Percentiles rank a stretch among this genome's conserved stretches.
Evolutionary conservation across 2,888 invertebrate genomes (phyloP).

Genomic region (Drosophila multiciliata): DNA sequence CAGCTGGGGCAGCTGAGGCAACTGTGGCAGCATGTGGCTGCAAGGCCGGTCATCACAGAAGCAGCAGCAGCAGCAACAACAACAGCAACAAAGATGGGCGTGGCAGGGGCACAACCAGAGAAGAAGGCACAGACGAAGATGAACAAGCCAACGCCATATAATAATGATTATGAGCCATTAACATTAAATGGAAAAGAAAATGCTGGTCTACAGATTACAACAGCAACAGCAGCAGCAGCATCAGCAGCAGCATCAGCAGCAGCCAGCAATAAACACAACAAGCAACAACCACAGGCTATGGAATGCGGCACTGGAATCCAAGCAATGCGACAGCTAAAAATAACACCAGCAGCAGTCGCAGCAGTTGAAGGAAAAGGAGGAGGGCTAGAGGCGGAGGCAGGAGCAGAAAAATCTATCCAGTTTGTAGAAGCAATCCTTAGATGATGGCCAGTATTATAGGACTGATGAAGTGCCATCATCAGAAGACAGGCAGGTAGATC

Average conservation of each 20-base stretch:
- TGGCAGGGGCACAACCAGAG: slow-evolving; percentile 29
- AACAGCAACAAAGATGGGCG: slow-evolving; percentile 29
- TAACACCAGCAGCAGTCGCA: slow-evolving; percentile 61
- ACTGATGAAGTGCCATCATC: not conserved
- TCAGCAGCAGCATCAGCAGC: slow-evolving; percentile 24
- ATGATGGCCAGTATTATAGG: not conserved
- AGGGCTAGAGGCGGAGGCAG: not conserved
- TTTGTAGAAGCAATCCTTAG: not conserved
- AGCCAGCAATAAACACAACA: slow-evolving; percentile 29
- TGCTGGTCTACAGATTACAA: slow-evolving; percentile 79
- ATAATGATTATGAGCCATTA: slow-evolving; percentile 82
- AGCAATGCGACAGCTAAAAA: slow-evolving; percentile 78
- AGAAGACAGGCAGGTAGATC: slow-evolving; percentile 2
- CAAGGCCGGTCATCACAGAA: slow-evolving; percentile 65
- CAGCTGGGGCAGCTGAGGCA: slow-evolving; percentile 16
- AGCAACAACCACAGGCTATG: slow-evolving; percentile 30
- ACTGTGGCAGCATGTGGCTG: slow-evolving; percentile 52
- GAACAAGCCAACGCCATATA: slow-evolving; percentile 81
- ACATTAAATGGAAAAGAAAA: slow-evolving; percentile 82
- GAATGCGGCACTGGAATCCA: slow-evolving; percentile 75
- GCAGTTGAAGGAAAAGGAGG: not conserved
- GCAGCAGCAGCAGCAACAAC: slow-evolving; percentile 20
- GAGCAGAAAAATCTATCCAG: slow-evolving; percentile 13
- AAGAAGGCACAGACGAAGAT: slow-evolving; percentile 54
- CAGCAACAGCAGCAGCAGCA: slow-evolving; percentile 57